Evolutionary conservation across 2,113 vertebrate species (phyloP), one percentile per base, ranked within the genome.

Genomic region (Rhinoptilus africanus): DNA sequence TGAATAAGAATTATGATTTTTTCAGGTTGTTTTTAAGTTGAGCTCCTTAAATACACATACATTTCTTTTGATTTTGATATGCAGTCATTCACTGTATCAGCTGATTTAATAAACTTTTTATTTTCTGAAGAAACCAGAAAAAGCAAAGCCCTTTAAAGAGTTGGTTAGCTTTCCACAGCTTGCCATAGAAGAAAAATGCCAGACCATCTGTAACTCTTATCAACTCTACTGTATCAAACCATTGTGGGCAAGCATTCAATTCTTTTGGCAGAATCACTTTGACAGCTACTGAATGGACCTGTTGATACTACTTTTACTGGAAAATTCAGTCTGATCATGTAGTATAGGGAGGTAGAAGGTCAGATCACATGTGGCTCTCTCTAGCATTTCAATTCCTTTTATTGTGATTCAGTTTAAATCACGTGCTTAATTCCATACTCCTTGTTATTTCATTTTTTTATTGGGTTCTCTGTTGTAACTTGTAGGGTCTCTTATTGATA

Each of bases 361-460:
- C n/a, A 67, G 27, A 75, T 73, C 10, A 5, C 39, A 39, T 35
- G 47, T 79, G 47, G 6, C 69, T 93, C 2, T 62, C 74, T 85
- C 75, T 92, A 47, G 28, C 27, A 73, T 88, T 93, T 95, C 54
- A 76, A 4, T 69, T 93, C 34, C 17, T 76, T 80, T 93, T 76
- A 20, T 63, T 96, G 53, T 68, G 66, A 89, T 95, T 96, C 79
- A 59, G 7, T 80, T 92, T 93, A 85, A 95, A 75, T 76, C 34
- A 23, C 34, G 32, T 62, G 34, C 34, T 95, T 97, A 94, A 88
- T 81, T 94, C 69, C 76, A 71, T 22, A 53, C 18, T 51, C 59
- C n/a, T 96, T 53, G 37, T 86, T 93, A 75, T 93, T 95, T 85
- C 77, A 73, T 8, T 12, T 63, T 87, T 82, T 92, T 17, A 79